Conservation (phyloP, 2,888 invertebrate species). For the Epistrophella euchroma region DNA sequence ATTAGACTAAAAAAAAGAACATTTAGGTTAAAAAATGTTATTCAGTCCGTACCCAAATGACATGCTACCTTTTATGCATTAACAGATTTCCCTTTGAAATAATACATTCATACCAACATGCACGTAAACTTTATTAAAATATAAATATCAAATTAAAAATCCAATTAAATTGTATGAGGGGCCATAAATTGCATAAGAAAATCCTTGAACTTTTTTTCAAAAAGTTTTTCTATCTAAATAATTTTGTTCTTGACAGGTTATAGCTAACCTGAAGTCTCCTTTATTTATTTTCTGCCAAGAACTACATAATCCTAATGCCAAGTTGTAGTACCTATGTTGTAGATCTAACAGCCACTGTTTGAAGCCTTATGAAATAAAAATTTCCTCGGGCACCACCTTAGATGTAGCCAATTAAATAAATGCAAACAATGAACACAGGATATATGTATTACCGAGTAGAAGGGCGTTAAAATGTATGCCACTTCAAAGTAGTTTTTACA, state of each 20-base stretch:
- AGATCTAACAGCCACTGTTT: slow-evolving; percentile 21
- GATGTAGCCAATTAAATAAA: slow-evolving; percentile 29
- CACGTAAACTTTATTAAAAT: slow-evolving; percentile 5
- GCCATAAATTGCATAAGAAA: slow-evolving; percentile 34
- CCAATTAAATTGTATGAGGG: slow-evolving; percentile 9
- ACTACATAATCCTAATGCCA: slow-evolving; percentile 28
- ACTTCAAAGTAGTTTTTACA: slow-evolving; percentile 8
- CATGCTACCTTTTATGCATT: not conserved
- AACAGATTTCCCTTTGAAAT: not conserved
- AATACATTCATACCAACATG: not conserved
- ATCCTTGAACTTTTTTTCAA: slow-evolving; percentile 55
- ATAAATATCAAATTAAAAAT: slow-evolving; percentile 22
- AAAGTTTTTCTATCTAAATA: slow-evolving; percentile 34
- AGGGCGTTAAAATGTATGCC: slow-evolving; percentile 24
- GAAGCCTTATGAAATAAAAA: slow-evolving; percentile 51
- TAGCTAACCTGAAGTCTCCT: slow-evolving; percentile 35
- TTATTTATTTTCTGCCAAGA: slow-evolving; percentile 21
- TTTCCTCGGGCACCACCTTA: slow-evolving; percentile 7
- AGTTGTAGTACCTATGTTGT: slow-evolving; percentile 6
- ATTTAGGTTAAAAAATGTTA: not conserved
- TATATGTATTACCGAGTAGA: not conserved
- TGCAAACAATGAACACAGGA: slow-evolving; percentile 38
- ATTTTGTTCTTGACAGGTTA: slow-evolving; percentile 31
- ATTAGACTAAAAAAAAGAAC: not conserved
- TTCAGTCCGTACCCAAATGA: not conserved